Evolutionary conservation across 2,888 invertebrate genomes (phyloP).

Genomic region (Germaria angustata): DNA sequence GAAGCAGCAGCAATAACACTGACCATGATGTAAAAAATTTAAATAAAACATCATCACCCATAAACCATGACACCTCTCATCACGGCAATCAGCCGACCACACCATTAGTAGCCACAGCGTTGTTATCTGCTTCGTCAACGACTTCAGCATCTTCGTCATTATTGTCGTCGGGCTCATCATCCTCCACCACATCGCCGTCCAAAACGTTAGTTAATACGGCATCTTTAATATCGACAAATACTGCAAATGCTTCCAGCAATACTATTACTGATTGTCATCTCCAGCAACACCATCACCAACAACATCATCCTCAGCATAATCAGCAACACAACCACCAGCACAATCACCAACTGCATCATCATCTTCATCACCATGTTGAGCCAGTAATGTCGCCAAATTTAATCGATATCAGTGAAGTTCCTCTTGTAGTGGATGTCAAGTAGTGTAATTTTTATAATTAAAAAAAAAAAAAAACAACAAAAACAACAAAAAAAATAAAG

Average conservation of each 20-base stretch:
- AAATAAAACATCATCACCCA: conserved; percentile 28
- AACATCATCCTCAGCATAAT: conserved; percentile 23
- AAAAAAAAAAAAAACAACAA: conserved; percentile 33
- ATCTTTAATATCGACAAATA: conserved; percentile 44
- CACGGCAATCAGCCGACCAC: conserved; percentile 31
- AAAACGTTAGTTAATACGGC: conserved; percentile 41
- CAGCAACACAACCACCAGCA: conserved; percentile 67
- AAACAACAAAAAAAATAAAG: conserved; percentile 63
- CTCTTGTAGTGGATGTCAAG: conserved; percentile 80
- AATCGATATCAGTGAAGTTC: conserved; percentile 80
- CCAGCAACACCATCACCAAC: conserved; percentile 37
- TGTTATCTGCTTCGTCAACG: conserved; percentile 72
- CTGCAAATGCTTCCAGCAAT: neutral
- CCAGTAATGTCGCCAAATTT: conserved; percentile 78
- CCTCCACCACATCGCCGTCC: conserved; percentile 39
- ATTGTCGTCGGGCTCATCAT: conserved; percentile 58
- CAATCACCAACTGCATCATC: conserved; percentile 69
- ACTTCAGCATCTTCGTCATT: conserved; percentile 68
- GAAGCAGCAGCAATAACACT: conserved; percentile 59
- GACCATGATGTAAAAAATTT: conserved; percentile 61
- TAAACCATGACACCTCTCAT: neutral
- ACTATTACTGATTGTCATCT: conserved; percentile 51
- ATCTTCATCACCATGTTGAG: conserved; percentile 67
- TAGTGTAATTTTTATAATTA: conserved; percentile 74
- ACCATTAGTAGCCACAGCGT: conserved; percentile 56